phyloP scores from a whole-genome alignment of 2,113 vertebrate genomes.

The Xenopus borealis region DNA sequence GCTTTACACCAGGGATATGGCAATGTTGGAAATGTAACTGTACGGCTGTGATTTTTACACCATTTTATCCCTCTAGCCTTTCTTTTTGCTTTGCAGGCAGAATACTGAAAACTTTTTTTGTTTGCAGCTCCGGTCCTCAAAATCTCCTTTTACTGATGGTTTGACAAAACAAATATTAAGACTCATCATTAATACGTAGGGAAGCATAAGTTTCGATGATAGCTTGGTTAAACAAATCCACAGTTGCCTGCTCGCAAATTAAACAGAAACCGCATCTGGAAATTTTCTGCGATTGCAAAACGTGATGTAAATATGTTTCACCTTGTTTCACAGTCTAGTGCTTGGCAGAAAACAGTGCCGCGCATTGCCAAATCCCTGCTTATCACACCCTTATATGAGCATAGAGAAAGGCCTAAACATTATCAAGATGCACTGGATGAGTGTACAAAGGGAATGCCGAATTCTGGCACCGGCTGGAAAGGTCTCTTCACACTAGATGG shows the following conservation, averaged over 20 bases:
- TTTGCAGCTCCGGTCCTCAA: no score
- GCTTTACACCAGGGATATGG: no score
- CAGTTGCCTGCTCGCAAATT: neutral
- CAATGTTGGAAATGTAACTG: no score
- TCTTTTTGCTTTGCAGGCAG: no score
- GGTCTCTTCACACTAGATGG: slow-evolving; percentile 24
- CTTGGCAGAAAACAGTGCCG: slow-evolving; percentile 24
- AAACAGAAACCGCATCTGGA: neutral
- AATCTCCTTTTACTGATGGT: no score
- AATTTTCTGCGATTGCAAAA: slow-evolving; percentile 18
- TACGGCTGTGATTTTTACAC: no score
- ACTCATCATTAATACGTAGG: no score
- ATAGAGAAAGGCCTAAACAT: slow-evolving; percentile 5
- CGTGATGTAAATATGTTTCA: slow-evolving; percentile 14
- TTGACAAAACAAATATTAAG: no score
- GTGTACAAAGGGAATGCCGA: neutral
- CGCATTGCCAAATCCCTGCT: slow-evolving; percentile 18
- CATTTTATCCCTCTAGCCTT: no score
- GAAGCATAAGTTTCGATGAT: neutral
- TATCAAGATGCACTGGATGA: slow-evolving; percentile 11
- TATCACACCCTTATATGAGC: slow-evolving; percentile 42
- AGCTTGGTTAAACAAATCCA: neutral
- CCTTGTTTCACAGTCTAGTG: slow-evolving; percentile 25
- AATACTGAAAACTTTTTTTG: no score
- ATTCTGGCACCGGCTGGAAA: neutral